Evolutionary conservation across 2,797 vertebrate species (phyloP).

Genomic region (Schizopygopsis pylzovi): DNA sequence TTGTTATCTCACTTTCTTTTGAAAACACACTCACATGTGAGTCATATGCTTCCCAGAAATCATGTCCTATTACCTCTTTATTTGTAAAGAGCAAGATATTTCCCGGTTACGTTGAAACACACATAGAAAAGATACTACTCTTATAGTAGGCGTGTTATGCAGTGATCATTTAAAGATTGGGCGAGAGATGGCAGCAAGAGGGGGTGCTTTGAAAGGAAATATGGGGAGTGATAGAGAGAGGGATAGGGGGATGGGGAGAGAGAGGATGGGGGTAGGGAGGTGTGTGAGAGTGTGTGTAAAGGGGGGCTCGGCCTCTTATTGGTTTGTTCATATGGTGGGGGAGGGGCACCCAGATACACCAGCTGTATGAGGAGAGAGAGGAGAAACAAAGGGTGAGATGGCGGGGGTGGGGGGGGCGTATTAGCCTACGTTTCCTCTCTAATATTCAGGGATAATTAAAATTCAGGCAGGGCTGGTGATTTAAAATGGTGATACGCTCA

Average conservation of each 20-base stretch:
- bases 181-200: slow-evolving; percentile 70
- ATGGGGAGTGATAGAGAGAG: slow-evolving; percentile 75
- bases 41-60: neutral
- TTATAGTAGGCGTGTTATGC: slow-evolving; percentile 26
- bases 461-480: slow-evolving; percentile 73
- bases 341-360: slow-evolving; percentile 78
- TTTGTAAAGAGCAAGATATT: slow-evolving; percentile 3
- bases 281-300: slow-evolving; percentile 34
- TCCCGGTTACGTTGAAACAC: neutral
- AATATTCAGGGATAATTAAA: slow-evolving; percentile 81
- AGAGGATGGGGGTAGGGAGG: slow-evolving; percentile 68
- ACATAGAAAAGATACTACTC: neutral
- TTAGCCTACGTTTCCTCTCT: slow-evolving; percentile 71
- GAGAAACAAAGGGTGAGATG: slow-evolving; percentile 54
- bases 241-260: slow-evolving; percentile 73
- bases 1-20: slow-evolving; percentile 22
- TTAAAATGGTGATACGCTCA: slow-evolving; percentile 49
- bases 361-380: slow-evolving; percentile 77
- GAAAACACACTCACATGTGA: slow-evolving; percentile 1
- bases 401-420: neutral
- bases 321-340: slow-evolving; percentile 80
- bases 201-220: slow-evolving; percentile 70
- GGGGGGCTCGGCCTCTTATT: slow-evolving; percentile 75
- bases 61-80: neutral
- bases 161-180: slow-evolving; percentile 48